Conservation (phyloP, 2,888 invertebrate species). For the Calliopum simillimum region DNA sequence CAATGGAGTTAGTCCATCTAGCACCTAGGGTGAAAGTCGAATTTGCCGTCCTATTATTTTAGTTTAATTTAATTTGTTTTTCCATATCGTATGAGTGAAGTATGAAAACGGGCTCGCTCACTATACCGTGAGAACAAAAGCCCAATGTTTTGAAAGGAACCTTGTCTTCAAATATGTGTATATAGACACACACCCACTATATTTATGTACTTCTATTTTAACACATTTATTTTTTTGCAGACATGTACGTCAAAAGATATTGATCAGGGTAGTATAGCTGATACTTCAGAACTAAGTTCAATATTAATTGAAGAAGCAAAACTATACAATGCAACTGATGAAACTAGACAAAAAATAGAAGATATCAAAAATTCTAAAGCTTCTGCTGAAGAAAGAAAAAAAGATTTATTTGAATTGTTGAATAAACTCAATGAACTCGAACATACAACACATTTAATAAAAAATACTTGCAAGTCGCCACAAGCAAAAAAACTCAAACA, state of each 20-base stretch:
- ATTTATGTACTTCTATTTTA: not conserved
- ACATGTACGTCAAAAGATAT: not conserved
- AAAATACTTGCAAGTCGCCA: not conserved
- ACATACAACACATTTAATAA: not conserved
- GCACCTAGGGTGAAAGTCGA: too few relatives aligned
- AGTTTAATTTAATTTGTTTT: too few relatives aligned
- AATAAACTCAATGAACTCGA: conserved; percentile 7
- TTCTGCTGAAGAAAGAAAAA: not conserved
- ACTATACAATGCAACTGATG: not conserved
- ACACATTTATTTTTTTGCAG: not conserved
- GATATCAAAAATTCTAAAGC: conserved; percentile 5
- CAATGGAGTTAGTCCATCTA: too few relatives aligned
- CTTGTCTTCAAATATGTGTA: too few relatives aligned
- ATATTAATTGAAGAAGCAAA: not conserved
- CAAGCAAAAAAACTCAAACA: too few relatives aligned
- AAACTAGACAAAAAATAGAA: conserved; percentile 1
- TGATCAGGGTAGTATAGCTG: not conserved
- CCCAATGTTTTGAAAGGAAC: too few relatives aligned
- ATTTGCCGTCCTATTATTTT: too few relatives aligned
- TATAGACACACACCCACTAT: too few relatives aligned
- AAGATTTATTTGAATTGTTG: not conserved
- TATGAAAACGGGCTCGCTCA: too few relatives aligned
- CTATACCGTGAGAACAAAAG: too few relatives aligned
- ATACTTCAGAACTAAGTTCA: too few relatives aligned
- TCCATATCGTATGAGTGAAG: too few relatives aligned